Percentiles rank a stretch among this genome's conserved stretches.
Conservation (phyloP, 2,888 invertebrate genomes). For the Drosophila monieri region DNA sequence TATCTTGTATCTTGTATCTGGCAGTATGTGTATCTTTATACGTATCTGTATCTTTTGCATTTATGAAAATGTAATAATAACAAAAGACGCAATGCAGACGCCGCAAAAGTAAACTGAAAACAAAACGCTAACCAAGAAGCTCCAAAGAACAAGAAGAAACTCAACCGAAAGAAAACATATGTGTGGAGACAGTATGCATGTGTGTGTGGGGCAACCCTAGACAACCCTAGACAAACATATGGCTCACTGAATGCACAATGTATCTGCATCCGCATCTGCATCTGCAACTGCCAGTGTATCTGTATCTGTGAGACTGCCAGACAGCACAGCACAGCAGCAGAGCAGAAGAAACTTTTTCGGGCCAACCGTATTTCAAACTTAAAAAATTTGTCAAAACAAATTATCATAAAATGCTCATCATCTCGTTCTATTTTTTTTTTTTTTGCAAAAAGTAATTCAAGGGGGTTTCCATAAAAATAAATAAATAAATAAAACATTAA, state of each 20-base stretch:
- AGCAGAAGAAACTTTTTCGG: slow-evolving; percentile 13
- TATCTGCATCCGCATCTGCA: slow-evolving; percentile 22
- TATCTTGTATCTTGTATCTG: slow-evolving; percentile 11
- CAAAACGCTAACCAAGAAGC: slow-evolving; percentile 50
- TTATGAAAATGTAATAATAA: slow-evolving; percentile 80
- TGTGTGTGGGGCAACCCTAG: slow-evolving; percentile 44
- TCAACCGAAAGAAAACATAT: slow-evolving; percentile 43
- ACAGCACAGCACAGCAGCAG: slow-evolving; percentile 3
- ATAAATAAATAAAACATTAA: not conserved
- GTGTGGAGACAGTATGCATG: slow-evolving; percentile 23
- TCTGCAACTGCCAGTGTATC: slow-evolving; percentile 4
- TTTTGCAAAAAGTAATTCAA: not conserved
- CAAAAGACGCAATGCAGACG: slow-evolving; percentile 79
- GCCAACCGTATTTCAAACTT: slow-evolving; percentile 60
- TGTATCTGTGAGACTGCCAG: slow-evolving; percentile 9
- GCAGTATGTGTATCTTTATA: slow-evolving; percentile 36
- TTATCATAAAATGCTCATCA: slow-evolving; percentile 71
- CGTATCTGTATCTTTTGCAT: slow-evolving; percentile 63
- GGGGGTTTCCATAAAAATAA: not conserved
- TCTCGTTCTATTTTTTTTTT: not conserved
- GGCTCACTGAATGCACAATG: slow-evolving; percentile 54
- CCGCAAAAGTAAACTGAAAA: slow-evolving; percentile 62
- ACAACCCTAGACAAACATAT: slow-evolving; percentile 64
- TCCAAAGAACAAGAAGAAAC: not conserved
- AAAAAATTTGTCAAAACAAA: slow-evolving; percentile 78